Evolutionary conservation across 2,888 invertebrate genomes (phyloP).

Genomic region (Synanthedon myopaeformis): DNA sequence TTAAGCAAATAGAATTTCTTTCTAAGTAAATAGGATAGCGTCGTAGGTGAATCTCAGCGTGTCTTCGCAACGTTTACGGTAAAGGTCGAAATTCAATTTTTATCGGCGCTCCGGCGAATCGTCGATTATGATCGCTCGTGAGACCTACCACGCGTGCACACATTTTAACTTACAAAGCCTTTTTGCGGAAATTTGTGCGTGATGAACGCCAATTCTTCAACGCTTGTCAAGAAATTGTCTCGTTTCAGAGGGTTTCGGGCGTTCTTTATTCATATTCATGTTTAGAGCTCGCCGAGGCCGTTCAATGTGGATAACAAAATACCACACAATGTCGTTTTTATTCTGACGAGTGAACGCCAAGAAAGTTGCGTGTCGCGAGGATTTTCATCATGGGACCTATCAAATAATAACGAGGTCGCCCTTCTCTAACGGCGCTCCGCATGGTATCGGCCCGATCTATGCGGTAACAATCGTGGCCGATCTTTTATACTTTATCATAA

Average conservation of each 20-base stretch:
- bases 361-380: conserved; percentile 60
- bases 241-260: conserved; percentile 32
- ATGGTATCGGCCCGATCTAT: conserved; percentile 50
- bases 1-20: conserved; percentile 67
- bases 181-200: conserved; percentile 49
- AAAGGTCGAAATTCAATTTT: conserved; percentile 52
- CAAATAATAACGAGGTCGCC: conserved; percentile 63
- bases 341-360: conserved; percentile 58
- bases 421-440: conserved; percentile 37
- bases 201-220: conserved; percentile 55
- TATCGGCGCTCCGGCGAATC: conserved; percentile 28
- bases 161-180: conserved; percentile 17
- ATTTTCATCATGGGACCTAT: conserved; percentile 63
- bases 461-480: conserved; percentile 42
- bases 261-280: conserved; percentile 55
- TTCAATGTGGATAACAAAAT: conserved; percentile 31
- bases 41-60: conserved; percentile 54
- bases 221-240: conserved; percentile 49
- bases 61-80: conserved; percentile 39
- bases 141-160: conserved; percentile 4
- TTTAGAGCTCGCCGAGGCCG: conserved; percentile 30
- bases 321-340: conserved; percentile 57
- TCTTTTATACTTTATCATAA: conserved; percentile 54
- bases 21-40: conserved; percentile 60
- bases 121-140: conserved; percentile 31